These are phyloP conservation scores for Byasa hedistus DNA, from an alignment of 2,888 invertebrate genomes.

Conservation along the genomic window DNA sequence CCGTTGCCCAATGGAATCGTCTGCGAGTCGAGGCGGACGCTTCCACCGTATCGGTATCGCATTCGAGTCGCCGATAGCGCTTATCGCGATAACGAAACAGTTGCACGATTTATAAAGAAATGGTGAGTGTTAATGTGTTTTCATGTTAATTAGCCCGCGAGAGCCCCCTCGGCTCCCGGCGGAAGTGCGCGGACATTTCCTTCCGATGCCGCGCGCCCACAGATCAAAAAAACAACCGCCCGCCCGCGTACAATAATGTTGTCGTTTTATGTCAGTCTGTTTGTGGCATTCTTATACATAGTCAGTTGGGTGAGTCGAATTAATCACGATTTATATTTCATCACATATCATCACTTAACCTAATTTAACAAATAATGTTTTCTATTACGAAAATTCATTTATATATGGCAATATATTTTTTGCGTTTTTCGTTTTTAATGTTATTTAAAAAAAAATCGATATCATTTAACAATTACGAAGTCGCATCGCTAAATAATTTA, in stretches of 20 bases:
- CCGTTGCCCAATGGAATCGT: conserved; percentile 13
- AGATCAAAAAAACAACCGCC: conserved; percentile 27
- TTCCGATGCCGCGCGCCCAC: conserved; percentile 33
- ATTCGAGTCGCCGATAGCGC: conserved; percentile 13
- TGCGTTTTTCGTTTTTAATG: no score
- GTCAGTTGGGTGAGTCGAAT: conserved; percentile 47
- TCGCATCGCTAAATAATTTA: no score
- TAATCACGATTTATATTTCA: no score
- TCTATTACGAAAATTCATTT: no score
- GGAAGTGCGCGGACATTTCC: conserved; percentile 20
- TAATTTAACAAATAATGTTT: no score
- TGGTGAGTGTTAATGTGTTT: conserved; percentile 62
- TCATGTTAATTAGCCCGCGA: conserved; percentile 45
- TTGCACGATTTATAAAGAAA: conserved; percentile 56
- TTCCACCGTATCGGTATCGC: conserved; percentile 18
- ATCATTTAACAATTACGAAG: no score
- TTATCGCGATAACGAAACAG: conserved; percentile 48
- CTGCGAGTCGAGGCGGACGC: conserved; percentile 8
- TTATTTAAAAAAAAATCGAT: no score
- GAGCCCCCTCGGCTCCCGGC: conserved; percentile 25
- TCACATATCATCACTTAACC: no score
- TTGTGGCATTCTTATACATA: conserved; percentile 46
- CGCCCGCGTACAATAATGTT: conserved; percentile 36
- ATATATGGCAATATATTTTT: no score
- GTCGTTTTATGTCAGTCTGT: conserved; percentile 40